Conservation (phyloP, 2,888 invertebrate species). For the Drosophila anceps region DNA sequence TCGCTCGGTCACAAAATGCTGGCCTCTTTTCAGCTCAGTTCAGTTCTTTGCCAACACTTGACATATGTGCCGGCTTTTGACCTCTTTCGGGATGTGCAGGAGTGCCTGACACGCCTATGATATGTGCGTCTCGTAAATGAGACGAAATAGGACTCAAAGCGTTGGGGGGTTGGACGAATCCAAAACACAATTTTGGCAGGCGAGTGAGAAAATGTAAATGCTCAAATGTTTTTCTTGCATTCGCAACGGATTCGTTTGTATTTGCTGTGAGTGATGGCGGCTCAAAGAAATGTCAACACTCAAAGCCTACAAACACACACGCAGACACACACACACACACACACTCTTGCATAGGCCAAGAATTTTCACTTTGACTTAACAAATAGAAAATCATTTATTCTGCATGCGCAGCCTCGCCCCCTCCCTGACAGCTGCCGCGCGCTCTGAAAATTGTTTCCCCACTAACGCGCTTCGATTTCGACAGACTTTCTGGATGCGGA, state of each 20-base stretch:
- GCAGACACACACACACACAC: conserved; percentile 15
- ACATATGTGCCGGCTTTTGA: conserved; percentile 83
- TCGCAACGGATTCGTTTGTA: conserved; percentile 40
- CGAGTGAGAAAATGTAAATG: conserved; percentile 69
- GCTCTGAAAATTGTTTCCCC: conserved; percentile 44
- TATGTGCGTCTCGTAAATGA: conserved; percentile 67
- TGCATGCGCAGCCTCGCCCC: conserved; percentile 57
- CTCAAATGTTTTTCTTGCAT: conserved; percentile 62
- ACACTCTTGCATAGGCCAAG: conserved; percentile 36
- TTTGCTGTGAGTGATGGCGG: conserved; percentile 71
- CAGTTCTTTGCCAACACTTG: conserved; percentile 74
- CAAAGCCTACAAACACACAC: conserved; percentile 55
- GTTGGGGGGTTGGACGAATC: background rate
- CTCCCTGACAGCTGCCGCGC: conserved; percentile 36
- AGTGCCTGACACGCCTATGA: conserved; percentile 42
- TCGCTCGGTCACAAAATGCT: conserved; percentile 41
- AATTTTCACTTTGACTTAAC: conserved; percentile 76
- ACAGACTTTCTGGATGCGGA: conserved; percentile 25
- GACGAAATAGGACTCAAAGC: conserved; percentile 35
- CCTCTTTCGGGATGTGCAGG: conserved; percentile 62
- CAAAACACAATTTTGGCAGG: conserved; percentile 48
- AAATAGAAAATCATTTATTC: conserved; percentile 81
- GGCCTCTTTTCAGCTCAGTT: conserved; percentile 39
- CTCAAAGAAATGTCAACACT: conserved; percentile 81
- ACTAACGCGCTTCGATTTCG: conserved; percentile 71